Base-by-base conservation (phyloP, 2,888 invertebrate species). In the Drosophila mimetica region DNA sequence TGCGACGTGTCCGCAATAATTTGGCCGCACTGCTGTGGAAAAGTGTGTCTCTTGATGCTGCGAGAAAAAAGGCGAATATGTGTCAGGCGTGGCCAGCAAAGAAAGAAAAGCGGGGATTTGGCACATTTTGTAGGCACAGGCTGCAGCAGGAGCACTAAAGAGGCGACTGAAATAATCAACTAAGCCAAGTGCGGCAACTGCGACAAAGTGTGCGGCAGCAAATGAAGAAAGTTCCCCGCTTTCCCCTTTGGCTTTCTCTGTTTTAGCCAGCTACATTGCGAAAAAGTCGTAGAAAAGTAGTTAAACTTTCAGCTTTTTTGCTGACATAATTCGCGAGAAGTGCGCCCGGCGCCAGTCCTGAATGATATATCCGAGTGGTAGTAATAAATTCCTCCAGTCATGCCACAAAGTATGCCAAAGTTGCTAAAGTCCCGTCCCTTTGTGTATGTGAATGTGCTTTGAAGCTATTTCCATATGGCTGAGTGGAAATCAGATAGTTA, bases 1-100 rank as follows among this genome's bases (percentile, higher is more conserved):
- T 64, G 71, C 76, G 76, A 76, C 87, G 77, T 85, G 86, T 85
- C 83, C 77, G 79, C 79, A 77, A 88, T 81, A 86, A 83, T 89
- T 88, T 81, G 72, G 71, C 63, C 67, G 79, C 81, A 77, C 61
- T 79, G 79, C 79, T 69, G 59, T 60, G 67, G 36, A 46, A 70
- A 63, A 83, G 72, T 59, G 60, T 50, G 66, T 54, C 65, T 18
- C 67, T n/a, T n/a, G 53, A 51, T 60, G 65, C 65, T 14, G 60
- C 64, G 41, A 41, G 9, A 73, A 71, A 63, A 51, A 53, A 65
- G 30, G 55, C 37, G 65, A 79, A 74, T 71, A 65, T 81, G 71
- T 81, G 81, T 79, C 81, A 82, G 69, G 52, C 65, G 57, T 76
- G 74, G 63, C 65, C 55, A 64, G 57, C 55, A 64, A 54, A 50